These are phyloP conservation scores for Pseudomyrmex dendroicus DNA, from an alignment of 1,140 invertebrate genomes.

Conservation along the genomic window DNA sequence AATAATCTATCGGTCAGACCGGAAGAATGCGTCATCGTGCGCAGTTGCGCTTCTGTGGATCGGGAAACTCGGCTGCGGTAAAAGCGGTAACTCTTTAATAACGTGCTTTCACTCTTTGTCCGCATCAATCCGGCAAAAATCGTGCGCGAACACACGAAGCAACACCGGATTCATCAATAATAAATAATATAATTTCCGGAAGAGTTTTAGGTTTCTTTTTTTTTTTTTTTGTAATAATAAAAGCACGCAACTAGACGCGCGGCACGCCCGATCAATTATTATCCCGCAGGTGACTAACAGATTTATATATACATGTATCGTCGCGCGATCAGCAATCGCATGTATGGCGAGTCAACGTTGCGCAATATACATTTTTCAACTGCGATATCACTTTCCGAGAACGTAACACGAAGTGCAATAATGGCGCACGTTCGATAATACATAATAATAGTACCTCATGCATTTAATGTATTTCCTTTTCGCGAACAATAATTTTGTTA, in stretches of 20 bases:
- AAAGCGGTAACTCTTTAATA: constrained; percentile 43
- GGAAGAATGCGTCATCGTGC: constrained; percentile 10
- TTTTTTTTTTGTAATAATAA: too few relatives aligned
- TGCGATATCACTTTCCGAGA: constrained; percentile 20
- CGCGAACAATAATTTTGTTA: background rate
- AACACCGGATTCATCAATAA: constrained; percentile 7
- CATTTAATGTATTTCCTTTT: background rate
- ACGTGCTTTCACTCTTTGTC: constrained; percentile 51
- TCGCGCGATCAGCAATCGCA: background rate
- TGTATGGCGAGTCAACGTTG: background rate
- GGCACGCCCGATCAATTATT: background rate
- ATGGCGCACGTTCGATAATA: background rate
- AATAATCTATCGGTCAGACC: constrained; percentile 19
- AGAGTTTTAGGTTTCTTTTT: too few relatives aligned
- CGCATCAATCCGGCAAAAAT: constrained; percentile 33
- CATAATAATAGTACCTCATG: background rate
- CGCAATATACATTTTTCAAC: background rate
- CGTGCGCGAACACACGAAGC: background rate
- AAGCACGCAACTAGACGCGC: too few relatives aligned
- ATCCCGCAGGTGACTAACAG: constrained; percentile 38
- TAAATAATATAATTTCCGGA: too few relatives aligned
- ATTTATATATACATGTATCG: constrained; percentile 5
- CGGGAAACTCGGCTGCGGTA: constrained; percentile 45
- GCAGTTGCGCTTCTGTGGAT: constrained; percentile 6
- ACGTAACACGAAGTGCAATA: background rate